These are phyloP conservation scores for Exephanes ischioxanthus DNA, from an alignment of 2,888 invertebrate genomes.

Conservation along the genomic window DNA sequence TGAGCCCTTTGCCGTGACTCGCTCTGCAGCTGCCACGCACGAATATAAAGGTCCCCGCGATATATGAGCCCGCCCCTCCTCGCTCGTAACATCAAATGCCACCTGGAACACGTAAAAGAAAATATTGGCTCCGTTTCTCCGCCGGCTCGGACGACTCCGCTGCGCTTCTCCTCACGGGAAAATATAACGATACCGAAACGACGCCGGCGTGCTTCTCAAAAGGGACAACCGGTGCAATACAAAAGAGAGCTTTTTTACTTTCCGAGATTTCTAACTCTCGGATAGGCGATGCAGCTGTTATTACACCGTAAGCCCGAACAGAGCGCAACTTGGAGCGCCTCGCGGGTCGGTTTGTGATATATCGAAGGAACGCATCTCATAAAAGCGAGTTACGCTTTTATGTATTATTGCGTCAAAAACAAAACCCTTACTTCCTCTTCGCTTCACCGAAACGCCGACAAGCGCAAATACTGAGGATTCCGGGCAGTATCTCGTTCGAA, in stretches of 20 bases:
- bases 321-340: neutral
- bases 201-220: neutral
- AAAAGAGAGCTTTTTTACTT: neutral
- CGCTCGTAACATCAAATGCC: slow-evolving; percentile 86
- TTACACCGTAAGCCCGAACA: neutral
- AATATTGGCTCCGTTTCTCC: slow-evolving; percentile 53
- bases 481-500: neutral
- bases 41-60: slow-evolving; percentile 86
- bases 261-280: neutral
- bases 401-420: neutral
- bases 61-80: slow-evolving; percentile 85
- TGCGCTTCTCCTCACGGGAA: neutral
- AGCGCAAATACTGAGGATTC: neutral
- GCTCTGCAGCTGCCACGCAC: slow-evolving; percentile 86
- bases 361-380: neutral
- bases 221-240: neutral
- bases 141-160: slow-evolving; percentile 16
- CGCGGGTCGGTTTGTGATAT: neutral
- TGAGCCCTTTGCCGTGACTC: slow-evolving; percentile 83
- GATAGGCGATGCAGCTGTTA: neutral
- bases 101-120: slow-evolving; percentile 82
- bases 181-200: slow-evolving; percentile 16
- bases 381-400: neutral
- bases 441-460: neutral
- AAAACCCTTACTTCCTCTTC: neutral